Percentiles rank a stretch among this genome's conserved stretches.
These are phyloP conservation scores for Globodera rostochiensis DNA, from an alignment of 1,140 invertebrate species.

Conservation along the genomic window DNA sequence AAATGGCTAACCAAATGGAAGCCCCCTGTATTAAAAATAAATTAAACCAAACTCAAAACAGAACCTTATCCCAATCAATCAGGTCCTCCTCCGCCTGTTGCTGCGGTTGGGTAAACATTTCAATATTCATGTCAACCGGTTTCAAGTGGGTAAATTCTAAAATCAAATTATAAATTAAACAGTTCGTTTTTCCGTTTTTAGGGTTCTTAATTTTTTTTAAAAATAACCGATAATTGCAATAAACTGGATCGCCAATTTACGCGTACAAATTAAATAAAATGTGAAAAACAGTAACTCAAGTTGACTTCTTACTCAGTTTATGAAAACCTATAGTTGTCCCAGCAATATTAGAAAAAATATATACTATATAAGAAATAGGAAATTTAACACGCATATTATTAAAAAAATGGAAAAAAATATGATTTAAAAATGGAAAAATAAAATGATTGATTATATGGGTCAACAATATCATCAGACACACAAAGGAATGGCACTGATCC, in stretches of 20 bases:
- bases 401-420: background rate
- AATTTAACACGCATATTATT: background rate
- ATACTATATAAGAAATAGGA: background rate
- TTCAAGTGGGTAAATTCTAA: too few species aligned
- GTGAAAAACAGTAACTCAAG: background rate
- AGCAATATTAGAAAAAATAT: background rate
- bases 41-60: background rate
- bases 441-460: background rate
- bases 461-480: conserved; percentile 5
- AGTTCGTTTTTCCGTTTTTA: too few species aligned
- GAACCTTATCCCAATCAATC: conserved; percentile 6
- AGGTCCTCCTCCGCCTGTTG: conserved; percentile 1
- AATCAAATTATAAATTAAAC: too few species aligned
- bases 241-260: background rate
- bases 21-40: background rate
- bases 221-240: background rate
- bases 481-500: conserved; percentile 18
- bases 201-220: background rate
- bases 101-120: background rate
- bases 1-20: background rate
- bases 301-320: background rate
- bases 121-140: too few species aligned
- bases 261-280: conserved; percentile 31
- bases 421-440: too few species aligned
- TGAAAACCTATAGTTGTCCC: background rate